These are phyloP conservation scores for Chelonus formosanus DNA, from an alignment of 2,888 invertebrate genomes.

Conservation along the genomic window DNA sequence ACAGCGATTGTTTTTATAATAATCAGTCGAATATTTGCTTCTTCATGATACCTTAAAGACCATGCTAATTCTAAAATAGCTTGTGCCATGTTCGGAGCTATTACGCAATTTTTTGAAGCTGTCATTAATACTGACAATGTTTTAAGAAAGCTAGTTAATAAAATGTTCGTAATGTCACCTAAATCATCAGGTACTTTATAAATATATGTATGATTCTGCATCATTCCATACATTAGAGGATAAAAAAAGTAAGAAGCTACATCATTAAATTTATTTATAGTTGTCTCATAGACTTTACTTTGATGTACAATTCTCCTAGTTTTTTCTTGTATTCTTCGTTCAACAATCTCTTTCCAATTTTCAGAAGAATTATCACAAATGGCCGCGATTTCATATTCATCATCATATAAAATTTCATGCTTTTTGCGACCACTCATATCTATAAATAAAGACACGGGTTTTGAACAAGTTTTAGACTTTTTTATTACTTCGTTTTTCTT, in stretches of 20 bases:
- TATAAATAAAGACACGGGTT: slow-evolving; percentile 44
- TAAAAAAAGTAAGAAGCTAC: slow-evolving; percentile 86
- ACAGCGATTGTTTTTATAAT: slow-evolving; percentile 76
- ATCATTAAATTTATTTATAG: slow-evolving; percentile 75
- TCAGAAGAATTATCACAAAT: slow-evolving; percentile 37
- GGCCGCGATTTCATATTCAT: slow-evolving; percentile 52
- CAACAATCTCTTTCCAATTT: slow-evolving; percentile 70
- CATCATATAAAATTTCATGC: slow-evolving; percentile 49
- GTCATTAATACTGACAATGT: slow-evolving; percentile 75
- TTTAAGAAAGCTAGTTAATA: slow-evolving; percentile 76
- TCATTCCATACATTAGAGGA: slow-evolving; percentile 77
- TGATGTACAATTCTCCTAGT: slow-evolving; percentile 72
- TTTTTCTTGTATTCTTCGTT: slow-evolving; percentile 76
- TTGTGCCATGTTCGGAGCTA: slow-evolving; percentile 73
- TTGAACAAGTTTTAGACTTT: slow-evolving; percentile 38
- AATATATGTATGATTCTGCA: slow-evolving; percentile 69
- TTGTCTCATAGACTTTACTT: slow-evolving; percentile 63
- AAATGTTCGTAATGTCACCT: slow-evolving; percentile 71
- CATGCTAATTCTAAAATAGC: slow-evolving; percentile 76
- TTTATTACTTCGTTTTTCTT: slow-evolving; percentile 21
- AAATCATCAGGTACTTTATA: slow-evolving; percentile 68
- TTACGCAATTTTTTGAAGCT: slow-evolving; percentile 75
- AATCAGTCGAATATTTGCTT: slow-evolving; percentile 73
- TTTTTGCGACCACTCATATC: slow-evolving; percentile 48
- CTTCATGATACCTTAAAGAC: slow-evolving; percentile 73